phyloP scores from a whole-genome alignment of 2,113 vertebrate species.

The Tretioscincus oriximinensis region DNA sequence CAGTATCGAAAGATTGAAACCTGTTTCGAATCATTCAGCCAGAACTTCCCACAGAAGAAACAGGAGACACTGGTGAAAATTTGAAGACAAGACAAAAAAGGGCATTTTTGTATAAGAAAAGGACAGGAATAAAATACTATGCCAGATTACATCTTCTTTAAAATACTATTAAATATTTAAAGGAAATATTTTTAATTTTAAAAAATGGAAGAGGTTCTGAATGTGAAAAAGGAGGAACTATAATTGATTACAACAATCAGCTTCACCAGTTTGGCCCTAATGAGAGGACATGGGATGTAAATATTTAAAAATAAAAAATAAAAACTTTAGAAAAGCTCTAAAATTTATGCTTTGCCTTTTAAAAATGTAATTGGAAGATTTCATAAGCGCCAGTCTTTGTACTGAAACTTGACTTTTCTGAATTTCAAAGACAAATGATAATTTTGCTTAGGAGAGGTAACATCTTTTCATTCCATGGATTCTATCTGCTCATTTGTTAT shows the following conservation, averaged over 20 bases:
- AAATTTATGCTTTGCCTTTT: not conserved
- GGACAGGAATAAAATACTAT: not conserved
- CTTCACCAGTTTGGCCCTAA: not conserved
- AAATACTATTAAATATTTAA: not conserved
- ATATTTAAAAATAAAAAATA: not conserved
- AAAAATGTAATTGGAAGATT: not conserved
- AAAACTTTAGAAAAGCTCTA: not conserved
- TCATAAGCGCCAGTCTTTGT: not conserved
- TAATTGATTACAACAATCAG: not conserved
- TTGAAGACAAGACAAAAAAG: not conserved
- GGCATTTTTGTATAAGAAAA: not conserved
- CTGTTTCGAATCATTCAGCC: constrained; percentile 60
- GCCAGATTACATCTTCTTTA: not conserved
- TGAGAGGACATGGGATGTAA: not conserved
- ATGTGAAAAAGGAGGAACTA: not conserved
- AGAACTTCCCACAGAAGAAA: constrained; percentile 78
- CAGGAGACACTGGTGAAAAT: constrained; percentile 71
- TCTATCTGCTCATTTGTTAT: not conserved
- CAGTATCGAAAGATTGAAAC: constrained; percentile 79
- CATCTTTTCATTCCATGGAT: not conserved
- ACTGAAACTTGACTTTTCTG: not conserved
- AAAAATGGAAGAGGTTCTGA: not conserved
- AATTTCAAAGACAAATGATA: not conserved
- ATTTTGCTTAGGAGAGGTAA: not conserved
- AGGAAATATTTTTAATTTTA: not conserved